These are phyloP conservation scores for Coccyzus lansbergi DNA, from an alignment of 2,797 vertebrate species.

Conservation along the genomic window DNA sequence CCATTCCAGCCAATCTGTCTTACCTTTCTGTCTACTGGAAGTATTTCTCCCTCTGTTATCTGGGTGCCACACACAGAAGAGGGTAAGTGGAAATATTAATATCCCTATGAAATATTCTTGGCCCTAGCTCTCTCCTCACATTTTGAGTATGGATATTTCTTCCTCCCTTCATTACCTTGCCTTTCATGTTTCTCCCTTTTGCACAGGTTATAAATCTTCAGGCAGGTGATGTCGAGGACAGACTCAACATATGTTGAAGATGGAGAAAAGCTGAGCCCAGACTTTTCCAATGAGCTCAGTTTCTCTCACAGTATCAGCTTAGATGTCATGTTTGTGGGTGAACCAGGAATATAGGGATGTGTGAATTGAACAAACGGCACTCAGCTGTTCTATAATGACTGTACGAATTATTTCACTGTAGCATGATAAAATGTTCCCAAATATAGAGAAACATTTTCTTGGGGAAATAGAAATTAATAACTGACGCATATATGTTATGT, in stretches of 20 bases:
- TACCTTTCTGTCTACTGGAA: slow-evolving; percentile 28
- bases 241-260: neutral
- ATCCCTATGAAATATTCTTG: slow-evolving; percentile 17
- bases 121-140: neutral
- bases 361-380: neutral
- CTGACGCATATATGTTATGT: neutral
- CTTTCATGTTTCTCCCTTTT: slow-evolving; percentile 1
- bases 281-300: neutral
- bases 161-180: neutral
- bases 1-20: slow-evolving; percentile 37
- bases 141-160: slow-evolving; percentile 9
- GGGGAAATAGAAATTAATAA: neutral
- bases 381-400: neutral
- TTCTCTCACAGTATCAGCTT: neutral
- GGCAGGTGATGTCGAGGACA: neutral
- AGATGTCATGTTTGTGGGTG: neutral
- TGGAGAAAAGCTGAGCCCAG: neutral
- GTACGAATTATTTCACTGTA: neutral
- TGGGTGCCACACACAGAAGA: slow-evolving; percentile 3
- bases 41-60: neutral
- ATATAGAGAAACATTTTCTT: neutral
- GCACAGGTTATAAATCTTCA: neutral
- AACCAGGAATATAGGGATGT: neutral
- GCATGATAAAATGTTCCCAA: neutral
- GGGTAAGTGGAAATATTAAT: slow-evolving; percentile 40